Evolutionary conservation across 2,888 invertebrate species (phyloP).

Genomic region (Eristalis intricaria): DNA sequence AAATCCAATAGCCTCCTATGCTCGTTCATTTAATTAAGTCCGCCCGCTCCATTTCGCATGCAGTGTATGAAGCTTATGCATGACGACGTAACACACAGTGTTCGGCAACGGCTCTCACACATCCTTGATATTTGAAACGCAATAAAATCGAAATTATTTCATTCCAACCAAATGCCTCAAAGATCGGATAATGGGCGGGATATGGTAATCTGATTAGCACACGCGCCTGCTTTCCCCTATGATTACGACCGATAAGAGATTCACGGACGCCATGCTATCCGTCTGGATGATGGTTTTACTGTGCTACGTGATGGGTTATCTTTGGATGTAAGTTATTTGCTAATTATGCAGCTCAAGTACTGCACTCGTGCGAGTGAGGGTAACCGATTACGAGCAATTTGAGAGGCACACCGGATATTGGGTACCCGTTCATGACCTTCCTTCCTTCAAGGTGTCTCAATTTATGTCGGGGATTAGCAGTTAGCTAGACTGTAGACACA

Average conservation of each 20-base stretch:
- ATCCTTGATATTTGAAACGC: conserved; percentile 21
- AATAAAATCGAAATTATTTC: conserved; percentile 68
- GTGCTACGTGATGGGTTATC: not conserved
- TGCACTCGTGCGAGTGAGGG: not conserved
- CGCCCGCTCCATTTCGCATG: not conserved
- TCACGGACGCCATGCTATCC: conserved; percentile 28
- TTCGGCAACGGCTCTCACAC: conserved; percentile 17
- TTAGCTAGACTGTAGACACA: no score
- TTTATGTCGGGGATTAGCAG: no score
- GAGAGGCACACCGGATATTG: no score
- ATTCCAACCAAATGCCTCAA: conserved; percentile 39
- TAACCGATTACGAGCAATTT: no score
- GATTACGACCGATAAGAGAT: conserved; percentile 48
- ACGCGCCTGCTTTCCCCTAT: conserved; percentile 44
- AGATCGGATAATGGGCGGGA: conserved; percentile 55
- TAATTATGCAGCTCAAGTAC: not conserved
- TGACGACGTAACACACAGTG: not conserved
- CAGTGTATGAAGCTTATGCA: not conserved
- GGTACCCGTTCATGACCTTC: no score
- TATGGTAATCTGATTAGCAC: conserved; percentile 64
- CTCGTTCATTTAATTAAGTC: not conserved
- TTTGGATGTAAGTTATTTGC: not conserved
- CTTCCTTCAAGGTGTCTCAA: no score
- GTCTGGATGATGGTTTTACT: not conserved
- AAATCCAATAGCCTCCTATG: not conserved